These are phyloP conservation scores for Melangyna quadrimaculata DNA, from an alignment of 2,888 invertebrate species.

Conservation along the genomic window DNA sequence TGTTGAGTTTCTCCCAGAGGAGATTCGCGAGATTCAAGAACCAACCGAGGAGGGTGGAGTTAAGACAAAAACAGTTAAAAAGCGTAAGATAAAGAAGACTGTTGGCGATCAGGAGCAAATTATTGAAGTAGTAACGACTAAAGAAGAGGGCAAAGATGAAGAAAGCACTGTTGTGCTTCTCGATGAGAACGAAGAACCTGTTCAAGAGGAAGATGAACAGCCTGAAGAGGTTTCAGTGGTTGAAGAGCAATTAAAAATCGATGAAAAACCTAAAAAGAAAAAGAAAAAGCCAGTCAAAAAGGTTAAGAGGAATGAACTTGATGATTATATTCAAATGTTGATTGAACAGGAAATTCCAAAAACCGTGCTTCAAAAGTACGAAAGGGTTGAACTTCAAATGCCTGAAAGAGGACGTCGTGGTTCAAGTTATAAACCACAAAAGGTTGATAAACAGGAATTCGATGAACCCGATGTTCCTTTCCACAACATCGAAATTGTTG, in stretches of 20 bases:
- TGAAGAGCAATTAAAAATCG: conserved; percentile 54
- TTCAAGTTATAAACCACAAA: conserved; percentile 73
- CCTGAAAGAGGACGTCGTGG: conserved; percentile 78
- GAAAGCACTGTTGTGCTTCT: conserved; percentile 74
- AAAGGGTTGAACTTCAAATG: conserved; percentile 78
- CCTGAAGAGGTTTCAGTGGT: conserved; percentile 72
- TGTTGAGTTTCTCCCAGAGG: conserved; percentile 76
- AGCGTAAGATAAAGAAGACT: conserved; percentile 77
- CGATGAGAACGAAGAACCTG: conserved; percentile 73
- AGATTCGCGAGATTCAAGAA: conserved; percentile 73
- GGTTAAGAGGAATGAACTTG: conserved; percentile 78
- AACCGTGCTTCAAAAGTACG: conserved; percentile 80
- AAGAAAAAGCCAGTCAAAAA: conserved; percentile 77
- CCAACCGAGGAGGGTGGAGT: conserved; percentile 73
- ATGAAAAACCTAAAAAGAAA: conserved; percentile 73
- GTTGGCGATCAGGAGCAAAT: conserved; percentile 75
- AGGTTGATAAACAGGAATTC: conserved; percentile 75
- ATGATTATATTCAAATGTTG: conserved; percentile 79
- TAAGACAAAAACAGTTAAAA: conserved; percentile 74
- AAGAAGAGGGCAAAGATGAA: conserved; percentile 76
- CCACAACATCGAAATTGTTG: conserved; percentile 75
- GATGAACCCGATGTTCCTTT: conserved; percentile 60
- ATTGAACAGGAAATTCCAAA: conserved; percentile 80
- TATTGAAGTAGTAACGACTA: conserved; percentile 75
- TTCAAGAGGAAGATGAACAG: conserved; percentile 52